phyloP scores from a whole-genome alignment of 2,888 invertebrate genomes.

The Helicoverpa assulta region DNA sequence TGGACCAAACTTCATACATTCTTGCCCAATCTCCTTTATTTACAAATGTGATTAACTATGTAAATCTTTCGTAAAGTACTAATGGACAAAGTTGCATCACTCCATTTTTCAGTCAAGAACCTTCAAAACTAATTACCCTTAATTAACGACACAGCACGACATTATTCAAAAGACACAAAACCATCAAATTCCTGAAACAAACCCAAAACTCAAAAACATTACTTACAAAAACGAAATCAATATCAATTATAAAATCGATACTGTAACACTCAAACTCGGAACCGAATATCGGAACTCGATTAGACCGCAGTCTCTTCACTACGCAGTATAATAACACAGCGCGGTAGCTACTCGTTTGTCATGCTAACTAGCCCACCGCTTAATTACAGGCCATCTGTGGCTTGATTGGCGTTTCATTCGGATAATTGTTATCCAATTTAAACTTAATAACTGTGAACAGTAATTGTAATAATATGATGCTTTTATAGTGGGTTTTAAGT shows the following conservation, averaged over 20 bases:
- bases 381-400: conserved; percentile 76
- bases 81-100: no score
- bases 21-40: no score
- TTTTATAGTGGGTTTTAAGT: conserved; percentile 44
- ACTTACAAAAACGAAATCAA: background rate
- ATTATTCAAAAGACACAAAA: no score
- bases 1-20: no score
- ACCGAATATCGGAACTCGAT: conserved; percentile 26
- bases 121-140: no score
- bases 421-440: conserved; percentile 78
- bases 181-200: no score
- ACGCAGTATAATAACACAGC: conserved; percentile 64
- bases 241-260: conserved; percentile 1
- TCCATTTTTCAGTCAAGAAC: no score
- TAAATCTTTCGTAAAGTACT: no score
- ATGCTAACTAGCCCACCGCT: conserved; percentile 76
- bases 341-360: conserved; percentile 73
- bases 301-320: conserved; percentile 45
- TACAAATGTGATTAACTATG: no score
- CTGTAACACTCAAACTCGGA: conserved; percentile 5
- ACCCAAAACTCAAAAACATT: background rate
- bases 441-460: conserved; percentile 69
- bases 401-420: conserved; percentile 79
- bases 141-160: no score
- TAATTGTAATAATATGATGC: conserved; percentile 58